phyloP scores from a whole-genome alignment of 2,888 invertebrate genomes.

The Sycophila texana region DNA sequence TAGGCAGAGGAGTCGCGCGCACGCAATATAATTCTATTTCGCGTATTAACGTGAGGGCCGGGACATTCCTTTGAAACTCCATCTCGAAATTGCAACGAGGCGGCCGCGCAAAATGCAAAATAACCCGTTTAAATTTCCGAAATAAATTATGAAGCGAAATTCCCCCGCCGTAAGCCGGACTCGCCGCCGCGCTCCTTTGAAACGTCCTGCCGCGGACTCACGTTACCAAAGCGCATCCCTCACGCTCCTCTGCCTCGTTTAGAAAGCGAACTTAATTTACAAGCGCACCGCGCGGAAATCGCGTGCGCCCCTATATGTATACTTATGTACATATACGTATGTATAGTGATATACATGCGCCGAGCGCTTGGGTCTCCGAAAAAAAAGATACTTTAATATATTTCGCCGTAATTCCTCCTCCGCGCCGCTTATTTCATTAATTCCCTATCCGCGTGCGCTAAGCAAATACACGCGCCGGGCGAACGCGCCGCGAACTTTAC shows the following conservation, averaged over 20 bases:
- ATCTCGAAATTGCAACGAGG: constrained; percentile 49
- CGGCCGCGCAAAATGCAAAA: constrained; percentile 49
- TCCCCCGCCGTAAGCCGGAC: constrained; percentile 2
- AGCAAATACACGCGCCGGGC: not conserved
- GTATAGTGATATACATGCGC: too few relatives aligned
- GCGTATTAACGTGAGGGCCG: constrained; percentile 38
- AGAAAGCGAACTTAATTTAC: constrained; percentile 56
- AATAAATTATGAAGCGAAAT: constrained; percentile 53
- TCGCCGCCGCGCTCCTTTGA: constrained; percentile 37
- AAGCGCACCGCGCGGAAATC: constrained; percentile 45
- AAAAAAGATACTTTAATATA: constrained; percentile 32
- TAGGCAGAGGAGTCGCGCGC: not conserved
- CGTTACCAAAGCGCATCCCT: constrained; percentile 53
- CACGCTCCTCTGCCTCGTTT: constrained; percentile 32
- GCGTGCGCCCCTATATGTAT: not conserved
- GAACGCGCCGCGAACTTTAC: constrained; percentile 9
- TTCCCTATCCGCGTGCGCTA: not conserved
- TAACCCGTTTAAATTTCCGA: constrained; percentile 56
- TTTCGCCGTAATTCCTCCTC: not conserved
- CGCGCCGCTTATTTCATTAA: constrained; percentile 32
- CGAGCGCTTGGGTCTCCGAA: not conserved
- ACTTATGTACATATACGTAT: not conserved
- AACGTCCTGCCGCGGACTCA: constrained; percentile 17
- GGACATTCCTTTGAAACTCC: constrained; percentile 52
- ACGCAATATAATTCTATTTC: constrained; percentile 55